Conservation (phyloP, 2,113 vertebrate species). For the Grammomys dolichurus region DNA sequence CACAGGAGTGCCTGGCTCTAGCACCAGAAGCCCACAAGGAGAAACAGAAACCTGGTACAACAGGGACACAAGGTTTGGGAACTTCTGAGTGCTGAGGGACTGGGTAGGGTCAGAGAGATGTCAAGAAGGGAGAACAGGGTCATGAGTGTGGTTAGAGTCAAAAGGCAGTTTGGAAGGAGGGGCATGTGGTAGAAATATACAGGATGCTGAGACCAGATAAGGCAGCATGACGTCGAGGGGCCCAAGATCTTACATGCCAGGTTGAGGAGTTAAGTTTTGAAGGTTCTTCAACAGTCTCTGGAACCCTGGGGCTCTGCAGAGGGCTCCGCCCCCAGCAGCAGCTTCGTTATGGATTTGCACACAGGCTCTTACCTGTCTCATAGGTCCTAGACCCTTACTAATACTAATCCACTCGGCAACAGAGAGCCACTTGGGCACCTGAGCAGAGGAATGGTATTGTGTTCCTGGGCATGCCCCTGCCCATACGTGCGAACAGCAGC, state of each 20-base stretch:
- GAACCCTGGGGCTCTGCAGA: background rate
- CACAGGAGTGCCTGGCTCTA: background rate
- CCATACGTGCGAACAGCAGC: background rate
- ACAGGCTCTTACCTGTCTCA: background rate
- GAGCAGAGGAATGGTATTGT: background rate
- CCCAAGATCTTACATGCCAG: background rate
- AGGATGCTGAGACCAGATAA: background rate
- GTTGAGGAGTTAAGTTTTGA: background rate
- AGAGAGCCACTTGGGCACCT: background rate
- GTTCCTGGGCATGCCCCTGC: background rate
- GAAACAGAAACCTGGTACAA: rapidly evolving
- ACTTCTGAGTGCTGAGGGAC: background rate
- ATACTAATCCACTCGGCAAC: background rate
- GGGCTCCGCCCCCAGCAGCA: rapidly evolving
- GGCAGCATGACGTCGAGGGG: background rate
- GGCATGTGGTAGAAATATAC: background rate
- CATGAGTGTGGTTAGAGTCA: no score
- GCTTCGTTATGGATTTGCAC: background rate
- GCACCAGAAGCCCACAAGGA: background rate
- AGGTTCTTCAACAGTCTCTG: background rate
- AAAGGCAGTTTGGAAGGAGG: background rate
- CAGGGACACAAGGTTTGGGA: background rate
- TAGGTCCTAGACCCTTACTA: background rate
- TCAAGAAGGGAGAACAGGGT: background rate
- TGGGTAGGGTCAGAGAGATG: background rate